Evolutionary conservation across 1,140 invertebrate genomes (phyloP).

Genomic region (Phocides pigmalion): DNA sequence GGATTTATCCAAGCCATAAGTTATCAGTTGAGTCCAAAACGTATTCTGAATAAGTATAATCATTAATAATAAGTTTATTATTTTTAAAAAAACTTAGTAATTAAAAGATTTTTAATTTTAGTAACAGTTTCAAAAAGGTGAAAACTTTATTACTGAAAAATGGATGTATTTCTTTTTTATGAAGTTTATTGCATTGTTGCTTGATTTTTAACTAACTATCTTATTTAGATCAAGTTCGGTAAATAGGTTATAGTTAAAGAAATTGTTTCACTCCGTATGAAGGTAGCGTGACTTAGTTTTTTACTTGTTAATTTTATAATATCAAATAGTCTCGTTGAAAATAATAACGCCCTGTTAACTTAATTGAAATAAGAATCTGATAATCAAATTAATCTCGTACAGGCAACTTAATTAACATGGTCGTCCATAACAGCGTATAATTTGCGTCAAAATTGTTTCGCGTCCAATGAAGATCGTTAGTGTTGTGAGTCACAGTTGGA

Average conservation of each 20-base stretch:
- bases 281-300: slow-evolving; percentile 11
- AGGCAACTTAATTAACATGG: slow-evolving; percentile 75
- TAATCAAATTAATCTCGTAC: slow-evolving; percentile 75
- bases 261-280: slow-evolving; percentile 3
- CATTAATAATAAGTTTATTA: too few relatives aligned
- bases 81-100: too few relatives aligned
- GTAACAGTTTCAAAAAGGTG: not conserved
- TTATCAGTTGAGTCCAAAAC: too few relatives aligned
- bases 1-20: too few relatives aligned
- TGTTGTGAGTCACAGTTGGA: slow-evolving; percentile 58
- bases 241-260: slow-evolving; percentile 12
- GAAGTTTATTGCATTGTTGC: slow-evolving; percentile 4
- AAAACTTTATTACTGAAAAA: slow-evolving; percentile 9
- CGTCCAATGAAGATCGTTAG: slow-evolving; percentile 71
- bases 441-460: slow-evolving; percentile 78
- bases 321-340: slow-evolving; percentile 57
- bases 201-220: slow-evolving; percentile 25
- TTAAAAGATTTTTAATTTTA: not conserved
- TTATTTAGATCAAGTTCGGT: slow-evolving; percentile 18
- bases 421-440: slow-evolving; percentile 72
- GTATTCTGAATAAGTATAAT: too few relatives aligned
- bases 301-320: slow-evolving; percentile 14
- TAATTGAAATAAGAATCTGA: slow-evolving; percentile 76
- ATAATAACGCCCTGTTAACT: slow-evolving; percentile 65
- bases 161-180: slow-evolving; percentile 13